Evolutionary conservation across 2,797 vertebrate genomes (phyloP).

Genomic region (Peromyscus aztecus): DNA sequence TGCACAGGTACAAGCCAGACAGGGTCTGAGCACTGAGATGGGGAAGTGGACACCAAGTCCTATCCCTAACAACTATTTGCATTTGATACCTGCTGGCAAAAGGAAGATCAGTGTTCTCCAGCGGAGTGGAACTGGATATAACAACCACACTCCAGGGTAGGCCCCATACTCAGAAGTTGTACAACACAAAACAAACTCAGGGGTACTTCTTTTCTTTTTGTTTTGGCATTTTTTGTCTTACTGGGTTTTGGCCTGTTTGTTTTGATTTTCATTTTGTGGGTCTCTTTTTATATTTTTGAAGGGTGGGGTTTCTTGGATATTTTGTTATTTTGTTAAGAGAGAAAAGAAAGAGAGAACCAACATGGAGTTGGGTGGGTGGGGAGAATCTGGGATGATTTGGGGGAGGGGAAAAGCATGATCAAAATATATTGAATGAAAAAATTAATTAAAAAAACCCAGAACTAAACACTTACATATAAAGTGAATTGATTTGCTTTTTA

Average conservation of each 20-base stretch:
- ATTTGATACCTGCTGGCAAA: neutral
- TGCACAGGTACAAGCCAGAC: neutral
- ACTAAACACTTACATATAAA: neutral
- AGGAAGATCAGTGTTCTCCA: neutral
- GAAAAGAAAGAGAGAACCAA: neutral
- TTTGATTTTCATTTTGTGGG: neutral
- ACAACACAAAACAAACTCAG: neutral
- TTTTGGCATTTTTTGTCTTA: neutral
- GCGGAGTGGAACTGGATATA: neutral
- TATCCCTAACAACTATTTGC: neutral
- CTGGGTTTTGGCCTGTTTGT: neutral
- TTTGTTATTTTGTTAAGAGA: neutral
- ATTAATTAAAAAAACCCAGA: neutral
- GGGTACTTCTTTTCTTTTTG: neutral
- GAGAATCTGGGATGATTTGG: neutral
- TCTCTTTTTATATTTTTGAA: neutral
- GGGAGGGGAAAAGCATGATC: too few relatives aligned
- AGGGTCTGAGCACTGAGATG: neutral
- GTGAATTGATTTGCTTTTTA: neutral
- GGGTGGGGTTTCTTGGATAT: too few relatives aligned
- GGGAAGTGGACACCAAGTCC: neutral
- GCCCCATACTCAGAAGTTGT: neutral
- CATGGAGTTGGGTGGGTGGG: neutral
- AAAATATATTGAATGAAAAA: neutral
- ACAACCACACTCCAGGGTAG: neutral